phyloP scores from a whole-genome alignment of 2,888 invertebrate genomes.

The Drosophila atroscutellata region DNA sequence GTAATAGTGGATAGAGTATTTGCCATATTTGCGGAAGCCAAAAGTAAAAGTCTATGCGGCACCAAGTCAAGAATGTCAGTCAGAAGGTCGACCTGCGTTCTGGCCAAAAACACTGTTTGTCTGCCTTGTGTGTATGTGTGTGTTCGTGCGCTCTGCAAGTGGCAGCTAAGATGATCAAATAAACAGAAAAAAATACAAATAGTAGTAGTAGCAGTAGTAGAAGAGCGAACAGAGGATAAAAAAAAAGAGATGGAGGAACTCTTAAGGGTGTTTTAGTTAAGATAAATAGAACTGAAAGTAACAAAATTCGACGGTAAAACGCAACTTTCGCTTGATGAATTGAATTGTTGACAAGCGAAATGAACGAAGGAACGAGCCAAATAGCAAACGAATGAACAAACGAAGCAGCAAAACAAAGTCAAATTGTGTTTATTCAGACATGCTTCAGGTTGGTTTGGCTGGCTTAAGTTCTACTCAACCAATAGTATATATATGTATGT shows the following conservation, averaged over 20 bases:
- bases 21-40: constrained; percentile 67
- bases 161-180: constrained; percentile 80
- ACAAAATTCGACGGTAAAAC: constrained; percentile 63
- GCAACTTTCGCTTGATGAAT: constrained; percentile 78
- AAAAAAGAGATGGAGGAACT: constrained; percentile 35
- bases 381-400: constrained; percentile 30
- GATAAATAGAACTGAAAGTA: constrained; percentile 72
- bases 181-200: constrained; percentile 48
- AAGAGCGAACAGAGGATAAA: background rate
- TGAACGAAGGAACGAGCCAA: constrained; percentile 2
- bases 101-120: constrained; percentile 53
- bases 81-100: constrained; percentile 61
- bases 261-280: constrained; percentile 80
- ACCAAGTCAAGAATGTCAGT: constrained; percentile 77
- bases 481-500: background rate
- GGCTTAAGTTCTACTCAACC: constrained; percentile 19
- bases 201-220: constrained; percentile 6
- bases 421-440: constrained; percentile 80
- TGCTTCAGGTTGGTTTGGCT: constrained; percentile 60
- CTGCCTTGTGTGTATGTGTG: constrained; percentile 37
- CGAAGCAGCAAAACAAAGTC: constrained; percentile 71
- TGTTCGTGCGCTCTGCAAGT: constrained; percentile 62
- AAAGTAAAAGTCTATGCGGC: constrained; percentile 79
- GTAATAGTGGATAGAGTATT: constrained; percentile 40
- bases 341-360: constrained; percentile 77